Percentiles rank a stretch among this genome's conserved stretches.
These are phyloP conservation scores for Pantherophis alleghaniensis DNA, from an alignment of 2,797 vertebrate species.

Conservation along the genomic window DNA sequence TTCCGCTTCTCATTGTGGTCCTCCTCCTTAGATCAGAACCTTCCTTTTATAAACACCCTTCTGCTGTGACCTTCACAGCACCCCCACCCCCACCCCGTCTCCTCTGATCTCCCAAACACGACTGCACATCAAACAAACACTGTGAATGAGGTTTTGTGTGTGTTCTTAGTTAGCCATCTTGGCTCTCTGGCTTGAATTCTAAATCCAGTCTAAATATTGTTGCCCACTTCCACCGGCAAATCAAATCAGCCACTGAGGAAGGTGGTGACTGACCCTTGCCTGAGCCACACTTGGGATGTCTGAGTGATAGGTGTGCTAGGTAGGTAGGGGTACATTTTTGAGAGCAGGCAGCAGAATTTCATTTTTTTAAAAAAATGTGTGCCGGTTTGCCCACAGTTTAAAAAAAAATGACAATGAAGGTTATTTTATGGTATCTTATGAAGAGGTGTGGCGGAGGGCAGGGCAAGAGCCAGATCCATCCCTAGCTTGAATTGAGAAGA, in stretches of 20 bases:
- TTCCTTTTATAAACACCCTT: slow-evolving; percentile 44
- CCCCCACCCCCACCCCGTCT: no score
- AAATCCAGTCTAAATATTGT: slow-evolving; percentile 55
- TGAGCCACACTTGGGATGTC: slow-evolving; percentile 27
- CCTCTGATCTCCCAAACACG: slow-evolving; percentile 62
- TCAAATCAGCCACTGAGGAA: not conserved
- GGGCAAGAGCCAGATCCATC: no score
- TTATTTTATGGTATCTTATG: no score
- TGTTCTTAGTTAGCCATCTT: slow-evolving; percentile 35
- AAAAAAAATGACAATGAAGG: no score
- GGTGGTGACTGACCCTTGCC: not conserved
- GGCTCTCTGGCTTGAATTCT: slow-evolving; percentile 48
- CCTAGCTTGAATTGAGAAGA: no score
- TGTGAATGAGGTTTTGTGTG: slow-evolving; percentile 43
- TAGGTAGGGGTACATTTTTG: not conserved
- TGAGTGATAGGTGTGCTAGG: not conserved
- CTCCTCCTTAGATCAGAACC: not conserved
- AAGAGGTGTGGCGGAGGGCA: no score
- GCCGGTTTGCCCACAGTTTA: no score
- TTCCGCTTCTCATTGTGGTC: slow-evolving; percentile 37
- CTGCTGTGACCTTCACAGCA: slow-evolving; percentile 50
- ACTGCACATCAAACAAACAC: slow-evolving; percentile 55
- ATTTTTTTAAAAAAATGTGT: no score
- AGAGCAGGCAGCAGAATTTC: not conserved
- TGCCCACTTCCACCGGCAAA: slow-evolving; percentile 13